Conservation (phyloP, 2,113 vertebrate species). For the Psophia crepitans region DNA sequence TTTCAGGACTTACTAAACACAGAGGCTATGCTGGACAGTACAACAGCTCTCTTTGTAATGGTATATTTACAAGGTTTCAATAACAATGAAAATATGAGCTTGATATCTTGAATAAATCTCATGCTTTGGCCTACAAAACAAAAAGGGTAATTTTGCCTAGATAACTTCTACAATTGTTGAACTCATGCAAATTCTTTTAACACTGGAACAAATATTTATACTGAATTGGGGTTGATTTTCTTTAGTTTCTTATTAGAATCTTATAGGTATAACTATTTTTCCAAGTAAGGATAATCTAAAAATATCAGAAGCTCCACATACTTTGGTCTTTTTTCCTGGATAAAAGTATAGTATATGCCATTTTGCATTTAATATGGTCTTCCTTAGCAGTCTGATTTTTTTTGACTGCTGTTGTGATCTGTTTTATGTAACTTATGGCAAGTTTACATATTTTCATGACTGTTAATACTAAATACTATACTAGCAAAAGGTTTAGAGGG, state of each 20-base stretch:
- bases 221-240: not conserved
- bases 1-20: not conserved
- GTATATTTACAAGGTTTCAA: not conserved
- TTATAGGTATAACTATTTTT: not conserved
- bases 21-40: not conserved
- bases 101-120: not conserved
- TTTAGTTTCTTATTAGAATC: not conserved
- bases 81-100: not conserved
- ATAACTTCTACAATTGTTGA: not conserved
- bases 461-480: conserved; percentile 66
- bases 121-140: not conserved
- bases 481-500: conserved; percentile 47
- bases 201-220: conserved; percentile 9
- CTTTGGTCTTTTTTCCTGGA: not conserved
- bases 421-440: conserved; percentile 72
- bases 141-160: not conserved
- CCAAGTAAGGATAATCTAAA: conserved; percentile 14
- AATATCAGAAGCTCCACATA: not conserved
- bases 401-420: conserved; percentile 63
- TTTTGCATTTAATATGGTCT: conserved; percentile 1
- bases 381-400: conserved; percentile 41
- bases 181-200: not conserved
- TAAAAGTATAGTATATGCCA: not conserved
- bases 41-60: not conserved
- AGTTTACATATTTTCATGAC: conserved; percentile 76